A percentile compares a stretch with the other conserved stretches of the same genome.
Evolutionary conservation across 2,888 invertebrate species (phyloP).

Genomic region (Teleogryllus oceanicus): DNA sequence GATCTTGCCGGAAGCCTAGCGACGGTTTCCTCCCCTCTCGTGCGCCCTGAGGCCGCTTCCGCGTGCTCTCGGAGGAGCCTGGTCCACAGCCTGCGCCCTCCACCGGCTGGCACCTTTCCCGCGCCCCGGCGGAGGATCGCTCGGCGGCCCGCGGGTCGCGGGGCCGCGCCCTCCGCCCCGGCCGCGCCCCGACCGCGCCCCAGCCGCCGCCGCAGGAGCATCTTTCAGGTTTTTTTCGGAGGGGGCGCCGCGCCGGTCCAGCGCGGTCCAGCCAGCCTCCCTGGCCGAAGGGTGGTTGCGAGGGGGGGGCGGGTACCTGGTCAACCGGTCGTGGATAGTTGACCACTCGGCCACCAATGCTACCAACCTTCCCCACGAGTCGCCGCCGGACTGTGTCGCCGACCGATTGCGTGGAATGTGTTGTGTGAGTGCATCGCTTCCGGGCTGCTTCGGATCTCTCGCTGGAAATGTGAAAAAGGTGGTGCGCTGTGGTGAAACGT

Average conservation of each 20-base stretch:
- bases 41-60: no score
- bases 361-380: background rate
- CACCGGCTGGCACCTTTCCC: background rate
- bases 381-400: background rate
- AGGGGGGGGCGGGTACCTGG: background rate
- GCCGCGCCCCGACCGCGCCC: background rate
- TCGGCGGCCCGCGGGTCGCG: background rate
- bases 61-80: no score
- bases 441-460: no score
- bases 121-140: background rate
- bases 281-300: background rate
- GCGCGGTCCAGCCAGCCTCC: background rate
- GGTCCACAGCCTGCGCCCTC: background rate
- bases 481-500: no score
- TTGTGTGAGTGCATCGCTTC: no score
- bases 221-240: background rate
- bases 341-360: background rate
- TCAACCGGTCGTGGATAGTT: background rate
- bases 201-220: background rate
- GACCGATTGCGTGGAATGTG: background rate
- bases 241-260: background rate
- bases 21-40: no score
- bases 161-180: background rate
- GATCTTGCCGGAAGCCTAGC: no score
- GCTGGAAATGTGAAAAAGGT: no score